A percentile compares a stretch with the other conserved stretches of the same genome.
These are phyloP conservation scores for Arrhopalites spinosus DNA, from an alignment of 2,888 invertebrate species.

Conservation along the genomic window DNA sequence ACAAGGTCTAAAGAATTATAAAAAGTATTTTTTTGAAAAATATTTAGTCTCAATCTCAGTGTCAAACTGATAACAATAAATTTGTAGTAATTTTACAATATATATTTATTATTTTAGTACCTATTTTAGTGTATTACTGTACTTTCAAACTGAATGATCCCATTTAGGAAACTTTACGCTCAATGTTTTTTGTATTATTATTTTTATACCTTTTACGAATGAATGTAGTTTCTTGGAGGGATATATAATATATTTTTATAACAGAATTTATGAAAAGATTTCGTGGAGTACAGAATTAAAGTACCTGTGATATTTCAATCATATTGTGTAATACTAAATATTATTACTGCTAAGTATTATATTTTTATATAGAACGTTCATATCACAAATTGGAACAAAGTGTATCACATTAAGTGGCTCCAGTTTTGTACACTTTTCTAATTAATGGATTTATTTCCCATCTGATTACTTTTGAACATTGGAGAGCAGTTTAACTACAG, in stretches of 20 bases:
- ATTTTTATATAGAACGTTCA: no score
- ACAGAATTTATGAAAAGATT: background rate
- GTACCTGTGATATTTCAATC: background rate
- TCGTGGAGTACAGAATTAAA: background rate
- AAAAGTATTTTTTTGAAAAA: background rate
- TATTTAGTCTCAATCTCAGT: background rate
- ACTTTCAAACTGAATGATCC: background rate
- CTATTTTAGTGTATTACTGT: background rate
- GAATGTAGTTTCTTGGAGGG: background rate
- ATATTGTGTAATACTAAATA: no score
- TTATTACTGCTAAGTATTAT: no score
- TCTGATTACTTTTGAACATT: no score
- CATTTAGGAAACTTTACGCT: background rate
- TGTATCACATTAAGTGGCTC: no score
- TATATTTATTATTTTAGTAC: background rate
- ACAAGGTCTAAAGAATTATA: background rate
- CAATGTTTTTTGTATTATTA: background rate
- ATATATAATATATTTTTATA: background rate
- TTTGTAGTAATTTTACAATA: background rate
- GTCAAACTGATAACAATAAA: background rate
- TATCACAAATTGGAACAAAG: no score
- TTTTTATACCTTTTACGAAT: background rate
- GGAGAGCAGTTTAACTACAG: no score
- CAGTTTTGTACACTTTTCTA: no score
- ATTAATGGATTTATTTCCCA: no score